Evolutionary conservation across 2,888 invertebrate genomes (phyloP).

Genomic region (Gymnosoma rotundatum): DNA sequence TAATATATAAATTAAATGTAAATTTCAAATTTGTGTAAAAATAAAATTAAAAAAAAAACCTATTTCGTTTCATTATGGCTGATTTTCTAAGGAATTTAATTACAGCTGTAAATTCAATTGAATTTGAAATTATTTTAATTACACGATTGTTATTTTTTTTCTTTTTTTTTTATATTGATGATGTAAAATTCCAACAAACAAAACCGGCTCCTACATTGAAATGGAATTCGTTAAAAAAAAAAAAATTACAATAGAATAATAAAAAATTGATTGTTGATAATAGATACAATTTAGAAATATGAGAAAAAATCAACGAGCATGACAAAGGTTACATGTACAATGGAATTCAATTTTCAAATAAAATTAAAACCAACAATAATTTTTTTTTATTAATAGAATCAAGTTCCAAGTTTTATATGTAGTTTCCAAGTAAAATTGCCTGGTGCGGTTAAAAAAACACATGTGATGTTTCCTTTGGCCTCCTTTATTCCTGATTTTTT

Average conservation of each 20-base stretch:
- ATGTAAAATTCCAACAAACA: conserved; percentile 13
- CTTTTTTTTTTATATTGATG: neutral
- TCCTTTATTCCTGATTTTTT: too few species aligned
- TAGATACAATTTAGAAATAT: conserved; percentile 31
- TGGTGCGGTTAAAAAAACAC: neutral
- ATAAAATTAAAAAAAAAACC: neutral
- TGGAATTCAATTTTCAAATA: neutral
- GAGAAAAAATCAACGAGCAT: conserved; percentile 19
- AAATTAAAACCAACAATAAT: neutral
- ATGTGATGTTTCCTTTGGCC: too few species aligned
- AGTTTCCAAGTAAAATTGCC: conserved; percentile 8
- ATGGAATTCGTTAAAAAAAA: conserved; percentile 7
- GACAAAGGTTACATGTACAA: neutral
- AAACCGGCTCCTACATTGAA: neutral
- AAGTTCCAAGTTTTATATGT: neutral
- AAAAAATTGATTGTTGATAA: neutral
- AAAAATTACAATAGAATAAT: neutral
- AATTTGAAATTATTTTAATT: conserved; percentile 16
- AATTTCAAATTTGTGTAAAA: too few species aligned
- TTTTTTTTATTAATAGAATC: neutral
- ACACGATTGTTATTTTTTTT: neutral
- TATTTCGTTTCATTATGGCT: neutral
- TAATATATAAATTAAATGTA: too few species aligned
- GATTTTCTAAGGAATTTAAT: conserved; percentile 5
- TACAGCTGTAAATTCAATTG: conserved; percentile 19